These are phyloP conservation scores for Drosophila erecta DNA, from an alignment of 1,140 invertebrate genomes.

Conservation along the genomic window DNA sequence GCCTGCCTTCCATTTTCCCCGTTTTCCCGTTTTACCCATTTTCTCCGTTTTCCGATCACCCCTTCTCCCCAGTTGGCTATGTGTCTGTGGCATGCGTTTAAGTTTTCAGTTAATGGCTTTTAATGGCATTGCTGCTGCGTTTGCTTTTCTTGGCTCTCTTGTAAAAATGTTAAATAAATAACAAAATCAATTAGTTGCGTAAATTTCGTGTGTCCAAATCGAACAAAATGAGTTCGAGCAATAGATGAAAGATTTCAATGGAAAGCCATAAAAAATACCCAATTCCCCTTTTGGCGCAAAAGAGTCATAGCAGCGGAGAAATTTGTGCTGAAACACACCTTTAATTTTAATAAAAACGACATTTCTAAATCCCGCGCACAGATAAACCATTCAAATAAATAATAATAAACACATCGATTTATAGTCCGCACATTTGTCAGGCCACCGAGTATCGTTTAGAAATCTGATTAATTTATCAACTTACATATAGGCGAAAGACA, in stretches of 20 bases:
- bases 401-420: slow-evolving; percentile 22
- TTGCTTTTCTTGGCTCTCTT: slow-evolving; percentile 54
- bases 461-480: slow-evolving; percentile 36
- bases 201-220: slow-evolving; percentile 41
- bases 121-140: slow-evolving; percentile 60
- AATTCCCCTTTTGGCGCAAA: neutral
- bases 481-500: neutral
- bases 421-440: slow-evolving; percentile 18
- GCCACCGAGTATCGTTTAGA: slow-evolving; percentile 14
- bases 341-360: slow-evolving; percentile 14
- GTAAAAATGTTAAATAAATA: slow-evolving; percentile 71
- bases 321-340: neutral
- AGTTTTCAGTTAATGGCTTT: slow-evolving; percentile 83
- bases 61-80: slow-evolving; percentile 3
- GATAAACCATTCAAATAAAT: slow-evolving; percentile 33
- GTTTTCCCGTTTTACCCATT: slow-evolving; percentile 1
- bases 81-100: slow-evolving; percentile 80
- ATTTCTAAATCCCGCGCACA: neutral
- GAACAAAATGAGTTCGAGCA: slow-evolving; percentile 10
- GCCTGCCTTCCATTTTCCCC: slow-evolving; percentile 8
- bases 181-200: slow-evolving; percentile 80
- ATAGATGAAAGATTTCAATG: slow-evolving; percentile 8
- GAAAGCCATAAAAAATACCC: slow-evolving; percentile 12
- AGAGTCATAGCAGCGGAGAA: neutral
- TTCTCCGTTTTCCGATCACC: neutral